Evolutionary conservation across 2,113 vertebrate genomes (phyloP).

Genomic region (Speoplatyrhinus poulsoni): DNA sequence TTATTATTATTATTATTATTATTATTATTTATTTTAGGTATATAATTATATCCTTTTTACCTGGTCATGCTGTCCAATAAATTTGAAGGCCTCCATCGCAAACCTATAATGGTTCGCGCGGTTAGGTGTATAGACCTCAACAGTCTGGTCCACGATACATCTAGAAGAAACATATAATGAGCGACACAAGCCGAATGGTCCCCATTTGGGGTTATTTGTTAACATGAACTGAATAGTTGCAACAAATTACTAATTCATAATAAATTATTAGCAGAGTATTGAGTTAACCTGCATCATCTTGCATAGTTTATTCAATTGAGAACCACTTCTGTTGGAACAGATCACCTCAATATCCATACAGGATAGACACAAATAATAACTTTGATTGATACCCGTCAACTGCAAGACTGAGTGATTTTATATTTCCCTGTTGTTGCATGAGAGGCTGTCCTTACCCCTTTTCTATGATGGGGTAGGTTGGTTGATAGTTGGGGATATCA

Average conservation of each 20-base stretch:
- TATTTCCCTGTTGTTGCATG: not conserved
- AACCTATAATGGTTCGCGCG: slow-evolving; percentile 52
- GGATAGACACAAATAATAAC: too few relatives aligned
- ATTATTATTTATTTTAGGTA: too few relatives aligned
- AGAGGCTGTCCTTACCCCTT: not conserved
- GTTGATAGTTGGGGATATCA: slow-evolving; percentile 38
- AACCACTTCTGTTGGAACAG: not conserved
- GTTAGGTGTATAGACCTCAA: slow-evolving; percentile 21
- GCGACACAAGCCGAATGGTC: not conserved
- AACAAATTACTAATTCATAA: not conserved
- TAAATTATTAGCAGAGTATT: not conserved
- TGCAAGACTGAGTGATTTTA: not conserved
- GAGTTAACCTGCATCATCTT: not conserved
- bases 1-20: too few relatives aligned
- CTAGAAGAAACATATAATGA: slow-evolving; percentile 32
- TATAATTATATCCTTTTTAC: slow-evolving; percentile 32
- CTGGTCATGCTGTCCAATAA: slow-evolving; percentile 71
- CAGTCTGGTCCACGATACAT: slow-evolving; percentile 62
- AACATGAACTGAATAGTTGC: not conserved
- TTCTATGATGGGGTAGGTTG: not conserved
- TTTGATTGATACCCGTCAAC: too few relatives aligned
- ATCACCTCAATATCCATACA: not conserved
- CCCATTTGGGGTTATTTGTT: not conserved
- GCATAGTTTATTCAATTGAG: not conserved
- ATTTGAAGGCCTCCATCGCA: slow-evolving; percentile 74